Percentiles rank a stretch among this genome's conserved stretches.
These are phyloP conservation scores for Zosterops pallidus DNA, from an alignment of 2,113 vertebrate species.

Conservation along the genomic window DNA sequence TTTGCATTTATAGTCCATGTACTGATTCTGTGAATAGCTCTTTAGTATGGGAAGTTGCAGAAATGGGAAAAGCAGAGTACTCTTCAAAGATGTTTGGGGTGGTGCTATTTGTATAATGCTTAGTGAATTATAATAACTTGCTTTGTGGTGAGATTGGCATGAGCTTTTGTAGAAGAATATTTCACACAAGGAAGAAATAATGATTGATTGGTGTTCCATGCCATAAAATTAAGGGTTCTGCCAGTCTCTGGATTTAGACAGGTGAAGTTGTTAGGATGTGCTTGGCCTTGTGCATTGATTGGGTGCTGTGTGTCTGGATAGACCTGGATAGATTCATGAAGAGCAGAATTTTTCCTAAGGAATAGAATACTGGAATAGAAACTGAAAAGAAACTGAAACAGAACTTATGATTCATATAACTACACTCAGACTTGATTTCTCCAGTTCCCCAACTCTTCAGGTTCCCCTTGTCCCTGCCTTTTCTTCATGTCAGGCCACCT, in stretches of 20 bases:
- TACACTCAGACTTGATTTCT: not conserved
- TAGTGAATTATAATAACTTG: not conserved
- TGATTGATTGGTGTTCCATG: accelerated
- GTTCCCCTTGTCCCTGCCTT: not conserved
- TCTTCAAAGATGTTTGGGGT: not conserved
- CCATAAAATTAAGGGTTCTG: not conserved
- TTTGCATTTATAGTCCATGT: not conserved
- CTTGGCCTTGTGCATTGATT: not conserved
- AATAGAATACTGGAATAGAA: not conserved
- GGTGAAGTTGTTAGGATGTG: not conserved
- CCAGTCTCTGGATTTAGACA: not conserved
- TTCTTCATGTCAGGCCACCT: not conserved
- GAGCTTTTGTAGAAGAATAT: not conserved
- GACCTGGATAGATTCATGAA: not conserved
- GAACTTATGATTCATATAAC: not conserved
- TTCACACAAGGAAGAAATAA: not conserved
- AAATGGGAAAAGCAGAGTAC: not conserved
- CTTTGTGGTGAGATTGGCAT: accelerated
- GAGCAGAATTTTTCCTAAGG: not conserved
- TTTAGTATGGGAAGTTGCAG: not conserved
- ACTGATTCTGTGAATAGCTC: not conserved
- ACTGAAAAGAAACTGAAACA: not conserved
- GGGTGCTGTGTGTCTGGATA: accelerated
- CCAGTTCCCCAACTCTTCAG: not conserved
- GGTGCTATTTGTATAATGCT: not conserved